A percentile compares a stretch with the other conserved stretches of the same genome.
Evolutionary conservation across 2,888 invertebrate genomes (phyloP).

Genomic region (Fragum fragum): DNA sequence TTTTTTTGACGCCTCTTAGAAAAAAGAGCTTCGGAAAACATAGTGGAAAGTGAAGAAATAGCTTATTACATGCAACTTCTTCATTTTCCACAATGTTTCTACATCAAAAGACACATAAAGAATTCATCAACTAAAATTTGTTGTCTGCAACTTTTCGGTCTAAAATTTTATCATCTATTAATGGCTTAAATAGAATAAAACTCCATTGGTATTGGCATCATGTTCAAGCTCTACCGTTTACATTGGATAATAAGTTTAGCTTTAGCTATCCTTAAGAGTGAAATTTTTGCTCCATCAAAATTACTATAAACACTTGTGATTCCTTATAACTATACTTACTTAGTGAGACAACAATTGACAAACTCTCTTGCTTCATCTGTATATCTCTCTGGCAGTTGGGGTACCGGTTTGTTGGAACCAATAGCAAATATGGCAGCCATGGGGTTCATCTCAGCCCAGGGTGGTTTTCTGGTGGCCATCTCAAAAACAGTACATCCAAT

Average conservation of each 20-base stretch:
- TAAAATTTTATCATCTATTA: no score
- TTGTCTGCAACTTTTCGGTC: no score
- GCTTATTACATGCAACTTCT: no score
- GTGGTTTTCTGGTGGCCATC: conserved; percentile 87
- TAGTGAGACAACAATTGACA: conserved; percentile 83
- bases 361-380: conserved; percentile 83
- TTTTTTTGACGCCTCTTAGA: no score
- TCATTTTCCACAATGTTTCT: no score
- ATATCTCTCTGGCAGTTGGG: conserved; percentile 82
- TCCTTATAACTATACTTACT: conserved; percentile 68
- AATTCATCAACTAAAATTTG: no score
- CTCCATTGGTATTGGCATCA: no score
- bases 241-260: background rate
- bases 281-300: background rate
- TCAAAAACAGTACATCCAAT: conserved; percentile 87
- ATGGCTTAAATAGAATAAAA: no score
- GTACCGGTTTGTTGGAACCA: conserved; percentile 83
- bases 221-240: background rate
- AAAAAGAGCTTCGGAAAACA: no score
- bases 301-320: background rate
- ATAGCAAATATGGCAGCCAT: conserved; percentile 87
- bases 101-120: no score
- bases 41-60: no score
- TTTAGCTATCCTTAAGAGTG: background rate
- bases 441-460: conserved; percentile 86